phyloP scores from a whole-genome alignment of 2,888 invertebrate species.

The Coelopa pilipes region DNA sequence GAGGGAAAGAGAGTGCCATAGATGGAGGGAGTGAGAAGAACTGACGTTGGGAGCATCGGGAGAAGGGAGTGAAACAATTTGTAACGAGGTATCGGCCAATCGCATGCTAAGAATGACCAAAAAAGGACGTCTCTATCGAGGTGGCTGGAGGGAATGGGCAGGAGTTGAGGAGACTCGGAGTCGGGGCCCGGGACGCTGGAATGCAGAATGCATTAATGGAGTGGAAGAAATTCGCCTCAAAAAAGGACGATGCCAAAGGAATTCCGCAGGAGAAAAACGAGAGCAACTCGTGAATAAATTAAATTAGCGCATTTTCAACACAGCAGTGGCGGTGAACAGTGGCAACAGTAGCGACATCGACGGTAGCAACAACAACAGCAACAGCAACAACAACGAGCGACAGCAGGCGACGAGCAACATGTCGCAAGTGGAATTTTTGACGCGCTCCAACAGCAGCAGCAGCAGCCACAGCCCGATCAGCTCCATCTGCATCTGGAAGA shows the following conservation, averaged over 20 bases:
- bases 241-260: conserved; percentile 8
- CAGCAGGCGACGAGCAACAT: conserved; percentile 12
- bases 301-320: conserved; percentile 45
- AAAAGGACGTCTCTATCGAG: conserved; percentile 18
- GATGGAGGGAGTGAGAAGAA: too few relatives aligned
- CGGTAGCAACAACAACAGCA: conserved; percentile 11
- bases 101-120: not conserved
- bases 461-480: too few relatives aligned
- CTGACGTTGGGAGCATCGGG: too few relatives aligned
- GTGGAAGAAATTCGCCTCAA: conserved; percentile 32
- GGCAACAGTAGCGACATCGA: not conserved
- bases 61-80: conserved; percentile 62
- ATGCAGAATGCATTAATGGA: conserved; percentile 36
- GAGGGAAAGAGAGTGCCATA: too few relatives aligned
- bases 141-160: not conserved
- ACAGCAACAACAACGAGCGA: conserved; percentile 24
- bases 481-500: conserved; percentile 7
- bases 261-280: conserved; percentile 24
- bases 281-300: conserved; percentile 54
- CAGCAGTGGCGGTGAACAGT: too few relatives aligned
- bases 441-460: conserved; percentile 19
- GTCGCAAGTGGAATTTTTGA: conserved; percentile 38
- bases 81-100: conserved; percentile 54
- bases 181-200: not conserved
- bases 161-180: not conserved